Percentiles rank a stretch among this genome's conserved stretches.
These are phyloP conservation scores for Fulica atra DNA, from an alignment of 2,113 vertebrate genomes.

Conservation along the genomic window DNA sequence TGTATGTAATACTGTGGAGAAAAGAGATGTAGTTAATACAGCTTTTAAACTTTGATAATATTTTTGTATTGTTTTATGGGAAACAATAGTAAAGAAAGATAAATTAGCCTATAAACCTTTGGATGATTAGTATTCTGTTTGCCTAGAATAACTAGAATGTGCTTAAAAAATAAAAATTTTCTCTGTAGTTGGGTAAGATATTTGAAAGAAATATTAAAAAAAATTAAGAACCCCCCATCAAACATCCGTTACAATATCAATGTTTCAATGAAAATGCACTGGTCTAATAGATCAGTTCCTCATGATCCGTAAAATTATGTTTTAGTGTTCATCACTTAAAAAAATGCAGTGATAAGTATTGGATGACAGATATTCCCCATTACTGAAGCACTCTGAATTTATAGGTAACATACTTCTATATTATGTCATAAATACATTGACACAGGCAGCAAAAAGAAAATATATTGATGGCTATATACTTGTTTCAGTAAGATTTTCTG, in stretches of 20 bases:
- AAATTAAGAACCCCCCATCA: background rate
- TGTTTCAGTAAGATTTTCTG: background rate
- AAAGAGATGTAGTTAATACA: background rate
- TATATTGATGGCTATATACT: background rate
- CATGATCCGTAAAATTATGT: background rate
- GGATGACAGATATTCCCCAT: background rate
- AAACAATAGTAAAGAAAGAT: background rate
- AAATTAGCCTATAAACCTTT: background rate
- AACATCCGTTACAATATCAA: background rate
- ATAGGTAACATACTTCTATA: background rate
- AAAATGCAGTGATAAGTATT: background rate
- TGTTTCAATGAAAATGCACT: background rate
- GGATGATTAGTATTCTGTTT: background rate
- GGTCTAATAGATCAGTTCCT: background rate
- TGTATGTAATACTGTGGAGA: background rate
- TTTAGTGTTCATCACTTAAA: background rate
- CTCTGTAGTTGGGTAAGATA: too few relatives aligned
- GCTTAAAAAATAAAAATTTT: background rate
- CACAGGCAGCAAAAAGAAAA: background rate
- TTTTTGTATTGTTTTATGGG: background rate
- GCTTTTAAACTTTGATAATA: background rate
- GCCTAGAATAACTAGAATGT: background rate
- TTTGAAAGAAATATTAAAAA: background rate
- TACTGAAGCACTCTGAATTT: background rate
- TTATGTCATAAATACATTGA: background rate